Evolutionary conservation across 2,113 vertebrate species (phyloP), one percentile per base, ranked within the genome.

Genomic region (Hydrolagus affinis): DNA sequence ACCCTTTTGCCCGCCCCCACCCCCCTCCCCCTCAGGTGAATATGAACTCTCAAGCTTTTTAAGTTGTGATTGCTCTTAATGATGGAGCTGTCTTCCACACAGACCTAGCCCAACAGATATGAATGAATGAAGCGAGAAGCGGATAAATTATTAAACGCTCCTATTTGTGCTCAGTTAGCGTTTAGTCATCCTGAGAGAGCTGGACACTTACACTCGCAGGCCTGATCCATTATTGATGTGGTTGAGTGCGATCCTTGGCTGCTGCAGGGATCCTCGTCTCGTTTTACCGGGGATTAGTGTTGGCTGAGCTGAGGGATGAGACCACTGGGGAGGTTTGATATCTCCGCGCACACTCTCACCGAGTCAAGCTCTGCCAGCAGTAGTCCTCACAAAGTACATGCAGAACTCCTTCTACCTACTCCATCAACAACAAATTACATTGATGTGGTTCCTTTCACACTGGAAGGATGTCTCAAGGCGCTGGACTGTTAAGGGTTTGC

Each of bases 181-280:
- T 59, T 80, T 80, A 80, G 76, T 15, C 76, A 23, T 44, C 44
- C 44, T 44, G 44, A 44, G 6, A 44, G 44, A 44, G 6, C 44
- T 44, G 44, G 44, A 44, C 76, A 62, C 76, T 80, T 59, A 80
- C 21, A 62, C 76, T 28, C 28, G 23, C 25, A 62, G 44, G 2
- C 76, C 76, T 80, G 76, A 62, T 80, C n/a, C n/a, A 80, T 80
- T 62, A 62, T 80, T 80, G 25, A 80, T 80, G 76, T n/a, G 15
- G 23, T 12, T 25, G 57, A 6, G n/a, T 57, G 62, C 25, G 14
- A 80, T 80, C 76, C 11, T 44, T 19, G 44, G 75, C 10, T 59
- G 44, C 59, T 14, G 23, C 25, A 11, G 76, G n/a, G n/a, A 3
- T 21, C 11, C 9, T 21, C 9, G 9, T 80, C 23, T 14, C 56